Evolutionary conservation across 2,888 invertebrate species (phyloP), one percentile per base, ranked within the genome.

Genomic region (Tiliacea aurago): DNA sequence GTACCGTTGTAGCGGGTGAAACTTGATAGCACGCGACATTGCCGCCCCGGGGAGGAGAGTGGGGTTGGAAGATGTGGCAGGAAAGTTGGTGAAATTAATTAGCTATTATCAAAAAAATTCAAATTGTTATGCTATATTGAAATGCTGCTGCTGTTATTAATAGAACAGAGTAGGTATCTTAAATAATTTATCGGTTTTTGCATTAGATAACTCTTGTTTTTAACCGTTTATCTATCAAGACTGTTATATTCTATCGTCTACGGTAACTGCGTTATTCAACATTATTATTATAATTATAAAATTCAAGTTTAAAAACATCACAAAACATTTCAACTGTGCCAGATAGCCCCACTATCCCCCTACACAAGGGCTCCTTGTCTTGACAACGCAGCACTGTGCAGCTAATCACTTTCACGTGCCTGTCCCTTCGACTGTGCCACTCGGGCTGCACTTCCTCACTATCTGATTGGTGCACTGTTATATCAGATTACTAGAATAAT

Each of bases 321-420:
- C 20, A 49, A 20, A 20, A 49, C 9, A 9, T 20, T 49, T 49
- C 9, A 49, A 49, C 51, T 28, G 15, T 55, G 55, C 9, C 55
- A 15, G 3, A 28, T 1, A 55, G 15, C 81, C 88, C 86, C 68
- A 49, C 7, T 78, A 78, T 92, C 85, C 91, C 67, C 86, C 4
- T 53, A 73, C 82, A 95, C 93, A 95, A 94, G 88, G 92, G 90
- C 80, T 82, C 91, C 84, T 93, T 95, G 94, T 95, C 84, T 84
- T 86, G 87, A 91, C 95, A 95, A 93, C 84, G 94, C 90, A 76
- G 89, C 91, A 88, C 94, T 95, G 95, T 95, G 88, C 89, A 76
- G 87, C 91, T 95, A 95, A 95, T 95, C 93, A 94, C 94, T 95
- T 95, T 95, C 95, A 95, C 95, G 94, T 95, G 95, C 91, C 90